Base-by-base conservation (phyloP, 2,113 vertebrate genomes). In the Syrmaticus mikado region DNA sequence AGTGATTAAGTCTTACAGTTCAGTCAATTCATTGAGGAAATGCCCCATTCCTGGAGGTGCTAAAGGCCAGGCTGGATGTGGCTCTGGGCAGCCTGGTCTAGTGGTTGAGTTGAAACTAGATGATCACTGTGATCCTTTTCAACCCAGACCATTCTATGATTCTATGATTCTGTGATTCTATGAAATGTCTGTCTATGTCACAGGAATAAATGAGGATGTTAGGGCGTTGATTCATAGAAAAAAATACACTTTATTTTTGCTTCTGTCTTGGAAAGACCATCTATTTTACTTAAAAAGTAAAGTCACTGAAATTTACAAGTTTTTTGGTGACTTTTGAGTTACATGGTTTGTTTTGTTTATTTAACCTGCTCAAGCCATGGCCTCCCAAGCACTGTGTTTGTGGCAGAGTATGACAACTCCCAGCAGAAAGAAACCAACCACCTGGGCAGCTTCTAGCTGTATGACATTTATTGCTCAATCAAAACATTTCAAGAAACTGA, bases 341-440 rank as follows among this genome's bases (percentile, higher is more conserved):
- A 36, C 17, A 8, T 21, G 36, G 58, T 34, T 82, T 0, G 0
- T 76, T 73, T 87, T 83, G 90, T 92, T 89, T 78, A 86, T 40
- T 92, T 65, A 79, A 91, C 36, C 25, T 57, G 36, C 71, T 85
- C 13, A 16, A 58, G 48, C n/a, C 18, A 17, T 3, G 14, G 14
- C 19, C 36, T 76, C 58, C 57, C 70, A 84, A 78, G 52, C 25
- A 48, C 16, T 6, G 32, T 24, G 57, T 38, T 13, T 43, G 18
- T 24, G 66, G 58, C 27, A 57, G 30, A 75, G 22, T 6, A 22
- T 20, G 83, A 80, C 17, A 73, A 64, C 58, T 76, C 80, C 66
- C 85, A 90, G 74, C 17, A 91, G 45, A 92, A 87, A 72, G 22
- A 90, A 94, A 82, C 13, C 77, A 40, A 48, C 24, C 22, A 61